Base-by-base conservation (phyloP, 2,888 invertebrate species). In the Sminthurides aquaticus region DNA sequence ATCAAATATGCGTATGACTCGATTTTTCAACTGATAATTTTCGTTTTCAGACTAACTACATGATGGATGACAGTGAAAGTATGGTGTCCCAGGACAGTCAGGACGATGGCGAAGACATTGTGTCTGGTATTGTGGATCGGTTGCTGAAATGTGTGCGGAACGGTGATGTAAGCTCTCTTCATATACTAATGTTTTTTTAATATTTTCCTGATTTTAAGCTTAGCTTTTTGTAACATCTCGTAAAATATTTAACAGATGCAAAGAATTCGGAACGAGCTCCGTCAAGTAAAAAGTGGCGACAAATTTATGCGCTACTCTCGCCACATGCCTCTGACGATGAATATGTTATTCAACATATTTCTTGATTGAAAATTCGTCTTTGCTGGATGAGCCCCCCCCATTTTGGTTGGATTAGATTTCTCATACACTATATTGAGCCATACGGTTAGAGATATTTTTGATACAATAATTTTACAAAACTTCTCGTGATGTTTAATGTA, bases 141-240 rank as follows among this genome's bases (percentile, higher is more conserved):
- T 2, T 59, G 8, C 43, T 59, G 3, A 59, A 59, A n/a, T 11
- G 25, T 2, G 49, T 59, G 1, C 1, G 22, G 18, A 59, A 59
- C 25, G 59, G 59, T 11, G 59, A 59, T 59, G 59, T 59, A 26
- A 59, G 59, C 48, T 49, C 48, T 43, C 2, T 27, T 52, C 5
- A 18, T n/a, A 52, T 52, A 52, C 43, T 49, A 49, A 49, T 49
- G 2, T 20, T 2, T 24, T 24, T 18, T 55, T 55, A 55, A 3
- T 55, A 22, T 55, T 55, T 55, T 11, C 22, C 15, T 55, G 22
- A 56, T 56, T n/a, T n/a, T n/a, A n/a, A 25, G 15, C 3, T 20
- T 15, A 15, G 11, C 3, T 56, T 29, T 20, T 57, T 11, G 25
- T 57, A n/a, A 28, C 2, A 20, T 18, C 20, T 24, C 48, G n/a